A percentile compares a stretch with the other conserved stretches of the same genome.
phyloP scores from a whole-genome alignment of 2,113 vertebrate species.

The Cervus canadensis region DNA sequence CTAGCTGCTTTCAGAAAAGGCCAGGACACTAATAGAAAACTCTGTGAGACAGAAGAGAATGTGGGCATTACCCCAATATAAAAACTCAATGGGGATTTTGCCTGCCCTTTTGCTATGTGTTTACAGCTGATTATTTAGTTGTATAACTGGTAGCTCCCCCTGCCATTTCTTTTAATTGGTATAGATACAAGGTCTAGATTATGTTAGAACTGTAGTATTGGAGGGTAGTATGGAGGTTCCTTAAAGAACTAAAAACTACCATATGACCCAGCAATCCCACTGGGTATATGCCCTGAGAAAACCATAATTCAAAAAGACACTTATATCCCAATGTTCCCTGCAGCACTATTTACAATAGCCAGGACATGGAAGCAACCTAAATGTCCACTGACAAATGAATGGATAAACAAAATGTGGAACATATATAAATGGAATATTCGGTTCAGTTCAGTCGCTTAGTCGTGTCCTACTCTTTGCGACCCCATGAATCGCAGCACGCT shows the following conservation, averaged over 20 bases:
- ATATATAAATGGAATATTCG: background rate
- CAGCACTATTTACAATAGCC: background rate
- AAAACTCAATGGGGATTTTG: background rate
- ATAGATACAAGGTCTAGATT: background rate
- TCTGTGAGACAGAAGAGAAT: background rate
- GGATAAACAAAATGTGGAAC: background rate
- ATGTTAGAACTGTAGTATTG: background rate
- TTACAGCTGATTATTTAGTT: background rate
- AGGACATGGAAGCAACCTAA: background rate
- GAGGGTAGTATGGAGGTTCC: background rate
- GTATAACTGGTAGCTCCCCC: background rate
- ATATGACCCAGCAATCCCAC: background rate
- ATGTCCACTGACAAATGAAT: background rate
- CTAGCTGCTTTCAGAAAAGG: background rate
- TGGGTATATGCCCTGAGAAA: background rate
- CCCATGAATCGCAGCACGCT: too few species aligned
- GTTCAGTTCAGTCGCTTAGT: too few species aligned
- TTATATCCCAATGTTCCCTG: background rate
- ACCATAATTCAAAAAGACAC: background rate
- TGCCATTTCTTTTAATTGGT: background rate
- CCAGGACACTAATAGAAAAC: background rate
- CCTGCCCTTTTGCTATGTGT: background rate
- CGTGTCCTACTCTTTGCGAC: too few species aligned
- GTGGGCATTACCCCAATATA: background rate
- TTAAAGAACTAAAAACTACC: background rate